Evolutionary conservation across 2,113 vertebrate genomes (phyloP).

Genomic region (Cyprinodon tularosa): DNA sequence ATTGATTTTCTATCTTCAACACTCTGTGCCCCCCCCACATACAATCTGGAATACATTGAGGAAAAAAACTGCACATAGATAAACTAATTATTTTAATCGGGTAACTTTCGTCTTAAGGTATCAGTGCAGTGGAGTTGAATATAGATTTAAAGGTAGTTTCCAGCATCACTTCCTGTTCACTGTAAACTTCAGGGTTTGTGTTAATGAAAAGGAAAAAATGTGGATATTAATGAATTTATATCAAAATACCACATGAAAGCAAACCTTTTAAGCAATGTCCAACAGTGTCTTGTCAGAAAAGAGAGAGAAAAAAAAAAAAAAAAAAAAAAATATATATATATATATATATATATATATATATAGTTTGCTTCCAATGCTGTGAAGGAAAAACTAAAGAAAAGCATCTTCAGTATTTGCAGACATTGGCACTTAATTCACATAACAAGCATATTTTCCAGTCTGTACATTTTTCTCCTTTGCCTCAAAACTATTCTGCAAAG

Average conservation of each 20-base stretch:
- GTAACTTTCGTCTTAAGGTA: not conserved
- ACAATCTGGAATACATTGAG: not conserved
- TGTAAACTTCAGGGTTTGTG: not conserved
- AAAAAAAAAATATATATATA: not conserved
- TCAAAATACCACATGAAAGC: not conserved
- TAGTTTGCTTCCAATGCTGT: not conserved
- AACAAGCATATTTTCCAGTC: constrained; percentile 1
- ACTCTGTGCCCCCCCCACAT: not conserved
- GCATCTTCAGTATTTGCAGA: constrained; percentile 6
- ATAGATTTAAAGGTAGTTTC: not conserved
- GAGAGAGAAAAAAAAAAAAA: not conserved
- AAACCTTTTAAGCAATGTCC: not conserved
- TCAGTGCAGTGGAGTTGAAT: not conserved
- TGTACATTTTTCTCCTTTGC: constrained; percentile 13
- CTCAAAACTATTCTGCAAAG: not conserved
- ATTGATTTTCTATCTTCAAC: not conserved
- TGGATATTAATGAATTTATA: not conserved
- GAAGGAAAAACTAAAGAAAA: not conserved
- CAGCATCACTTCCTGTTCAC: not conserved
- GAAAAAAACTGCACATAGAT: too few species aligned
- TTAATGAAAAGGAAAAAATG: too few species aligned
- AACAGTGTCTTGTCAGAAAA: not conserved
- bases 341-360: too few species aligned
- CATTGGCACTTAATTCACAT: not conserved
- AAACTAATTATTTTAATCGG: not conserved